phyloP scores from a whole-genome alignment of 2,113 vertebrate species.

The Electrona antarctica region DNA sequence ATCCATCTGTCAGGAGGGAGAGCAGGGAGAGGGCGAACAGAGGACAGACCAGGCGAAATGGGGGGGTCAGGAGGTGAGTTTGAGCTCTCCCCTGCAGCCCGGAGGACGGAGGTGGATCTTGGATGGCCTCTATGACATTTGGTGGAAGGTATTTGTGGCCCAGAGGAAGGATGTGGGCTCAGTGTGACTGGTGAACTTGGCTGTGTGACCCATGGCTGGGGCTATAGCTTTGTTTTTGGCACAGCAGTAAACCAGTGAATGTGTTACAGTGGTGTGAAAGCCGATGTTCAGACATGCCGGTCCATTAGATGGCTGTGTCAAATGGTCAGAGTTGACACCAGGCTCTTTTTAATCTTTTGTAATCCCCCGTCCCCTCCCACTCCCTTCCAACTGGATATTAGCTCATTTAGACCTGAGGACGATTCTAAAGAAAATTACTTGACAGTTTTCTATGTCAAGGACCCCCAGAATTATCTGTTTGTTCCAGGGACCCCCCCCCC shows the following conservation, averaged over 20 bases:
- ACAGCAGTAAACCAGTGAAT: constrained; percentile 61
- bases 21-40: constrained; percentile 54
- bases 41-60: constrained; percentile 59
- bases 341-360: constrained; percentile 32
- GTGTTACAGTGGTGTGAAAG: constrained; percentile 56
- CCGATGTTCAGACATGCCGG: constrained; percentile 21
- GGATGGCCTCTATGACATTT: constrained; percentile 47
- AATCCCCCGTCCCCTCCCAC: not conserved
- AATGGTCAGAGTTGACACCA: constrained; percentile 23
- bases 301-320: constrained; percentile 46
- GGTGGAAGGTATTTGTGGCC: constrained; percentile 56
- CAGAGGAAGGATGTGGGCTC: constrained; percentile 46
- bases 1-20: constrained; percentile 72
- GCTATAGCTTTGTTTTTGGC: constrained; percentile 28
- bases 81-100: constrained; percentile 19
- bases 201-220: constrained; percentile 14
- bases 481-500: too few relatives aligned
- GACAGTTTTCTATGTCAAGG: too few relatives aligned
- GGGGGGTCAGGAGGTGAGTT: constrained; percentile 63
- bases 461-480: too few relatives aligned
- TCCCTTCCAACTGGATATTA: constrained; percentile 19
- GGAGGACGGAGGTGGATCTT: too few relatives aligned
- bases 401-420: too few relatives aligned
- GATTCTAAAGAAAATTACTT: too few relatives aligned
- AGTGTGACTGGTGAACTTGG: constrained; percentile 32